Base-by-base conservation (phyloP, 37 sponge, comb jelly and placozoan genomes). In the Bolinopsis microptera region DNA sequence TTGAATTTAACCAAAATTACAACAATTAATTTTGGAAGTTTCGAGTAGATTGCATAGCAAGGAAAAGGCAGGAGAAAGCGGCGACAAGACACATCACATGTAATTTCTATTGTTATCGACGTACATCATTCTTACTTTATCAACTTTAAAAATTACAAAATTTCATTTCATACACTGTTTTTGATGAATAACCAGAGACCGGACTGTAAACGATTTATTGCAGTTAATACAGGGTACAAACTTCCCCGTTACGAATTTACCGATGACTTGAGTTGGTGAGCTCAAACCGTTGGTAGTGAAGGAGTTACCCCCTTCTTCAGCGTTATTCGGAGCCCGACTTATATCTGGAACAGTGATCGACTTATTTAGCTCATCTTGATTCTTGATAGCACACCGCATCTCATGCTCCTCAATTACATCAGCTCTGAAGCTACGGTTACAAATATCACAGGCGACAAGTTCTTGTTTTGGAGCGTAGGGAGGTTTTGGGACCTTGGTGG, bases 161-260 rank as follows among this genome's bases (percentile, higher is more conserved):
- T n/a, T n/a, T 72, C 37, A 86, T 86, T 86, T 28, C 90, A 86
- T 86, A 41, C 90, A 86, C 61, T 86, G 36, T n/a, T 86, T 86
- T 38, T 86, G 90, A 48, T 86, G 90, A 39, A 28, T 27, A 16
- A 86, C 90, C 3, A 86, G 48, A 22, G 90, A 86, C 35, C 90
- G 38, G 2, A 86, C 13, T 24, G 90, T 86, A 38, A 86, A 86
- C 28, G 41, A 41, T 40, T 86, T 86, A 3, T 38, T 38, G 22
- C 90, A 86, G 26, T 86, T 86, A 41, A 86, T 34, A 34, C 90
- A 86, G 25, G 90, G 90, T n/a, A 86, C 90, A 34, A 86, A 86
- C 22, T 41, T 86, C 27, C 90, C 90, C 27, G 90, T 86, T 28
- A 86, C 90, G 5, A 86, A 35, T 38, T 86, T 86, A 35, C 90